Evolutionary conservation across 2,888 invertebrate species (phyloP), one percentile per base, ranked within the genome.

Genomic region (Scaptodrosophila latifasciaeformis): DNA sequence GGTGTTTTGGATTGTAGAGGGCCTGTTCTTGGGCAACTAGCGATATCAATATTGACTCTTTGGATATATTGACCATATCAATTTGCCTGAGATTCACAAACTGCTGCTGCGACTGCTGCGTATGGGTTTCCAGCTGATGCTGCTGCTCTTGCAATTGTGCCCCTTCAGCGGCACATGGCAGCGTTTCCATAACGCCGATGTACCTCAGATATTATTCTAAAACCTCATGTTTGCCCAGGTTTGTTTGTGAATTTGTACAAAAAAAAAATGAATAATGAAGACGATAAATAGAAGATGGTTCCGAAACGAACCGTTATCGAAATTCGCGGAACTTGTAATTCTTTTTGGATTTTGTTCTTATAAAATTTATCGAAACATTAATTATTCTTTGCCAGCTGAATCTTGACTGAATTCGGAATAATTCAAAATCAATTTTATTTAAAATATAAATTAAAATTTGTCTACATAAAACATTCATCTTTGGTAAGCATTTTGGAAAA

Each of bases 1-100:
- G 71, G 52, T 85, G 84, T 55, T 84, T 84, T 3, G 82, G 82
- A 69, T 85, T 85, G 56, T 82, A 85, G 2, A 85, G 70, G 1
- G 82, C 78, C 49, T 84, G 84, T 49, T 85, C 81, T 27, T 81
- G 81, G 5, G 81, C 67, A 1, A 85, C 84, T 9, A 85, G 58
- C 21, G 75, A 70, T 13, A 85, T 84, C 17, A 85, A 63, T 21
- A 83, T 69, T 13, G 83, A 61, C 56, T 84, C 83, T 48, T 82
- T 83, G 21, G 84, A 76, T 69, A 79, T 70, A 53, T 62, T 54
- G 27, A 65, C 62, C 34, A 67, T 70, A 19, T 53, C 58, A 35
- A 77, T 71, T 45, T 72, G 67, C 44, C 59, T 62, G 49, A 82
- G 66, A 65, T 63, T 76, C 54, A 61, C 69, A 10, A 81, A 65